A percentile compares a stretch with the other conserved stretches of the same genome.
Conservation (phyloP, 92 coral and sea anemone genomes). For the Epizoanthus fatuus region DNA sequence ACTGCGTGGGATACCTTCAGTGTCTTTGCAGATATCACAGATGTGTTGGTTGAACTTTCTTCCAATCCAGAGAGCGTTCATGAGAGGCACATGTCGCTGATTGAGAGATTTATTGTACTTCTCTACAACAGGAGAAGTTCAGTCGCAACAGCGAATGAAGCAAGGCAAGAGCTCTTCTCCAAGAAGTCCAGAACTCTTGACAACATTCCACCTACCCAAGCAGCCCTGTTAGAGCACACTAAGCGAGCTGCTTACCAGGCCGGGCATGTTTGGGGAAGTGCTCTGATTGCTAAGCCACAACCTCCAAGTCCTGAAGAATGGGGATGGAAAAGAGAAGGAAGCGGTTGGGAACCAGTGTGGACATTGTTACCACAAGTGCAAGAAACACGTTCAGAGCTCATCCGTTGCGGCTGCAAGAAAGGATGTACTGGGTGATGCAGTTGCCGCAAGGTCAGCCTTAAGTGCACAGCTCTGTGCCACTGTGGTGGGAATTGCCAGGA, state of each 20-base stretch:
- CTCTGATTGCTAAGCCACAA: background rate
- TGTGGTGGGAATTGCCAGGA: no score
- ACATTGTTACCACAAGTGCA: no score
- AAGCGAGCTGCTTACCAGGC: constrained; percentile 44
- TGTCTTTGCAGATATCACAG: constrained; percentile 40
- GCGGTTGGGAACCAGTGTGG: background rate
- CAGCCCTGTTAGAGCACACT: no score
- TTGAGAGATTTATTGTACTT: constrained; percentile 25
- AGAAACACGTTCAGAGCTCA: no score
- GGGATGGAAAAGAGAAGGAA: constrained; percentile 26
- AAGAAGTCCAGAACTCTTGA: constrained; percentile 16
- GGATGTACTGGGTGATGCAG: no score
- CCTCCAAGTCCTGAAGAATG: constrained; percentile 39
- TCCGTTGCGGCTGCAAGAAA: no score
- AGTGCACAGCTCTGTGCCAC: no score
- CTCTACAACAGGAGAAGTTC: constrained; percentile 34
- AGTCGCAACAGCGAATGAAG: constrained; percentile 6
- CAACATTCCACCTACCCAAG: constrained; percentile 64
- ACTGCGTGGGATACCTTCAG: constrained; percentile 59
- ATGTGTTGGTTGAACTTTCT: constrained; percentile 17
- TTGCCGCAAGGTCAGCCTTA: no score
- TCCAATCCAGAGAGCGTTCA: background rate
- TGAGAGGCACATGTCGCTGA: constrained; percentile 9
- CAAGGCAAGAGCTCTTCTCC: constrained; percentile 49
- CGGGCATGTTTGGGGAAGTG: constrained; percentile 40